A percentile compares a stretch with the other conserved stretches of the same genome.
Evolutionary conservation across 2,113 vertebrate species (phyloP).

Genomic region (Pristiophorus japonicus): DNA sequence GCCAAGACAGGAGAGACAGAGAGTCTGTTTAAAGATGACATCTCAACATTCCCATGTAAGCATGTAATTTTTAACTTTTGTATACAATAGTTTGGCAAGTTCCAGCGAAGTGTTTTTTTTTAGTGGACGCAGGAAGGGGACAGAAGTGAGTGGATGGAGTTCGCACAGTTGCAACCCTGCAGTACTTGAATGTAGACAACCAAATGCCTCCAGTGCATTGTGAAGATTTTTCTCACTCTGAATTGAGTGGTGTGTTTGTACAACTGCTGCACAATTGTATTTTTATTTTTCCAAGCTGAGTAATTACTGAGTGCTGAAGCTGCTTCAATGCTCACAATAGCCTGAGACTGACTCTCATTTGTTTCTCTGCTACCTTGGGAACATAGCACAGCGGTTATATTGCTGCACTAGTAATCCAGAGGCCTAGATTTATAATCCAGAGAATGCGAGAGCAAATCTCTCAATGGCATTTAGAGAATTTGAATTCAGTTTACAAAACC

Average conservation of each 20-base stretch:
- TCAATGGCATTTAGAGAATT: not conserved
- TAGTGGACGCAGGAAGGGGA: no score
- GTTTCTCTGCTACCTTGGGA: not conserved
- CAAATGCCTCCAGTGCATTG: not conserved
- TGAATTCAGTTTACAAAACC: not conserved
- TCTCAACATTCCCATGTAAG: constrained; percentile 87
- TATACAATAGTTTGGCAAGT: not conserved
- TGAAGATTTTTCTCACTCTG: not conserved
- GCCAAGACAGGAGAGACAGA: constrained; percentile 95
- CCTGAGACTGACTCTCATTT: not conserved
- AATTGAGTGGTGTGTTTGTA: not conserved
- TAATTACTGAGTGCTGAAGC: not conserved
- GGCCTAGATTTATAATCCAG: not conserved
- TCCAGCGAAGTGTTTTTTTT: not conserved
- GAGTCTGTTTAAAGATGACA: constrained; percentile 91
- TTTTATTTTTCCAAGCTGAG: not conserved
- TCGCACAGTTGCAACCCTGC: not conserved
- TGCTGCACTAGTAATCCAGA: not conserved
- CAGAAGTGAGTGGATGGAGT: not conserved
- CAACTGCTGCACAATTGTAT: not conserved
- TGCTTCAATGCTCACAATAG: not conserved
- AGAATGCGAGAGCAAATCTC: not conserved
- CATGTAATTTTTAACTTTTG: constrained; percentile 6
- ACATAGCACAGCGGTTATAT: not conserved
- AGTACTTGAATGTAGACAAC: not conserved